phyloP scores from a whole-genome alignment of 1,140 invertebrate genomes.

The Stegodyphus dumicola region DNA sequence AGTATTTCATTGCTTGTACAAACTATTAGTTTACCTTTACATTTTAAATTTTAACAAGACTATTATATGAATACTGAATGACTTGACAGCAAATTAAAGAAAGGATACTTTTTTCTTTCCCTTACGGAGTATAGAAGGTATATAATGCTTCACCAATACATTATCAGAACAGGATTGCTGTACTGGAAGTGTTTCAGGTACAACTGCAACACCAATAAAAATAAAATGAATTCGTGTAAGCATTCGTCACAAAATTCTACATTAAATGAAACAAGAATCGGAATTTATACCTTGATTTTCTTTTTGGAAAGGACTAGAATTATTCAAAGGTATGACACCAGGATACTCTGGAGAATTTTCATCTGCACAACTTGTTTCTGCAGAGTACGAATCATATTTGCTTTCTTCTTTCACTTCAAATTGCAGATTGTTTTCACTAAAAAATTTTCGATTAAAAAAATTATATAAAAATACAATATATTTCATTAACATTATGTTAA shows the following conservation, averaged over 20 bases:
- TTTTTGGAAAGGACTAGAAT: constrained; percentile 51
- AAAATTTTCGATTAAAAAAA: background rate
- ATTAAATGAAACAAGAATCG: background rate
- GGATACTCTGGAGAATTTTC: constrained; percentile 20
- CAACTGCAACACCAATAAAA: background rate
- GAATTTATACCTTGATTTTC: constrained; percentile 48
- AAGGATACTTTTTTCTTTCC: constrained; percentile 54
- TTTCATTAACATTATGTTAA: no score
- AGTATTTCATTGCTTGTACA: no score
- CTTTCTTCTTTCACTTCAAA: background rate
- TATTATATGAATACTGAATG: no score
- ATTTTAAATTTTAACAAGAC: no score
- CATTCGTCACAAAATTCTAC: background rate
- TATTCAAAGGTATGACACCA: background rate
- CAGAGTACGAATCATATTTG: background rate
- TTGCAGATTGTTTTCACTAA: background rate
- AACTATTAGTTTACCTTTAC: no score
- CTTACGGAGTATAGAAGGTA: constrained; percentile 30
- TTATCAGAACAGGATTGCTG: background rate
- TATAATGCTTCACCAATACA: constrained; percentile 7
- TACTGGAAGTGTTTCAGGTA: background rate
- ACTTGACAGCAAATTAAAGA: background rate
- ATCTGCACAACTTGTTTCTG: background rate
- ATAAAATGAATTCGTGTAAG: background rate
- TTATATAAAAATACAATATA: background rate